Evolutionary conservation across 2,888 invertebrate species (phyloP).

Genomic region (Vandiemenella viatica): DNA sequence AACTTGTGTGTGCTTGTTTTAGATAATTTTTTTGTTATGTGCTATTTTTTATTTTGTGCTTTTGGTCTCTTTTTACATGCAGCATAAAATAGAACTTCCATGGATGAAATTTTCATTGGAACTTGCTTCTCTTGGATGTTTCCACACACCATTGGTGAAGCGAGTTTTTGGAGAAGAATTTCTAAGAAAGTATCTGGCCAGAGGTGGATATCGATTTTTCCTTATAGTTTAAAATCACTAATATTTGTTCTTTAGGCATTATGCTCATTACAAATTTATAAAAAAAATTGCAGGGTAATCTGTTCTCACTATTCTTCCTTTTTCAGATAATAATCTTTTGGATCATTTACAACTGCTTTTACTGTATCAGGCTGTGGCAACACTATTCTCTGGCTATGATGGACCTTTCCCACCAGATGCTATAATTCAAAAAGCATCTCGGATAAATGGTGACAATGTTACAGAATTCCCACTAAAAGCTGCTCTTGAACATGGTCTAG

Average conservation of each 20-base stretch:
- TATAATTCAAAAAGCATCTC: constrained; percentile 28
- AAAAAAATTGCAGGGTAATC: background rate
- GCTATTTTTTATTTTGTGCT: too few relatives aligned
- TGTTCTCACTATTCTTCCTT: constrained; percentile 2
- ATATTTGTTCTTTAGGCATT: too few relatives aligned
- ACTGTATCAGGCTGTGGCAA: constrained; percentile 38
- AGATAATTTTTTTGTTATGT: too few relatives aligned
- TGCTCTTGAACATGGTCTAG: constrained; percentile 37
- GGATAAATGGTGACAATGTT: constrained; percentile 25
- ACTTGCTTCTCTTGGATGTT: constrained; percentile 42
- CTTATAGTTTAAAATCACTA: too few relatives aligned
- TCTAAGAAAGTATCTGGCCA: constrained; percentile 25
- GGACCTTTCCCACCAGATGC: constrained; percentile 31
- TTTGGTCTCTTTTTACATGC: too few relatives aligned
- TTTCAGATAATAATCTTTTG: constrained; percentile 26
- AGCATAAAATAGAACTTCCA: too few relatives aligned
- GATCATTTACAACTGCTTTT: constrained; percentile 35
- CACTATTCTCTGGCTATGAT: constrained; percentile 31
- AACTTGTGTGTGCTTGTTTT: too few relatives aligned
- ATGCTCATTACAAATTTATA: too few relatives aligned
- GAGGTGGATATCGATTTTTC: too few relatives aligned
- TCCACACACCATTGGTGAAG: constrained; percentile 36
- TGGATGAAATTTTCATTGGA: too few relatives aligned
- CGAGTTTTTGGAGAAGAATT: constrained; percentile 37
- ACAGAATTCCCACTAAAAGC: constrained; percentile 32